Evolutionary conservation across 2,113 vertebrate genomes (phyloP).

Genomic region (Arothron firmamentum): DNA sequence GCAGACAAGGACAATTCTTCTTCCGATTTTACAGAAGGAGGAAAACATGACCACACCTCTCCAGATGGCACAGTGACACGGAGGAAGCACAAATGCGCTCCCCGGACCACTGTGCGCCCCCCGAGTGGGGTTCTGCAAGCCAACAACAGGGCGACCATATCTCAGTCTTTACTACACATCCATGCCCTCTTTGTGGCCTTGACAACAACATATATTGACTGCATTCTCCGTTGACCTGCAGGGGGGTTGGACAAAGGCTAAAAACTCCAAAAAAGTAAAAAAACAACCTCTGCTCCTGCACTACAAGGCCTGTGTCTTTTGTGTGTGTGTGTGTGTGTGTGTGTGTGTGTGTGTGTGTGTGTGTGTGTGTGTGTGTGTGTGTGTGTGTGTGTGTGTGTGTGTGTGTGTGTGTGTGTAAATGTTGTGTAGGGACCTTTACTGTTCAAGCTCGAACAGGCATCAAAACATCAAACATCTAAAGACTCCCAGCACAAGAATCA

Average conservation of each 20-base stretch:
- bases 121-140: slow-evolving; percentile 96
- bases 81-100: slow-evolving; percentile 91
- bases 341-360: slow-evolving; percentile 64
- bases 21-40: slow-evolving; percentile 73
- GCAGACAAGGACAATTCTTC: slow-evolving; percentile 80
- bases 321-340: slow-evolving; percentile 55
- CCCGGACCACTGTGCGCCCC: slow-evolving; percentile 84
- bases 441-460: slow-evolving; percentile 65
- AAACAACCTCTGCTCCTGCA: slow-evolving; percentile 73
- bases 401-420: slow-evolving; percentile 66
- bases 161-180: slow-evolving; percentile 52
- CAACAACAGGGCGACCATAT: slow-evolving; percentile 69
- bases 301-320: slow-evolving; percentile 69
- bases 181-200: slow-evolving; percentile 75
- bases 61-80: slow-evolving; percentile 77
- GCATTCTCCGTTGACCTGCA: slow-evolving; percentile 81
- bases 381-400: slow-evolving; percentile 63
- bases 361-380: slow-evolving; percentile 59
- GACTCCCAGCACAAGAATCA: slow-evolving; percentile 39
- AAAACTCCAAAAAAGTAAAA: slow-evolving; percentile 25
- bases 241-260: slow-evolving; percentile 74
- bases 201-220: slow-evolving; percentile 70
- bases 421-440: slow-evolving; percentile 71
- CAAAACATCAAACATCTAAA: slow-evolving; percentile 59
- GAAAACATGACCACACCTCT: slow-evolving; percentile 76